Evolutionary conservation across 2,113 vertebrate species (phyloP).

Genomic region (Gavialis gangeticus): DNA sequence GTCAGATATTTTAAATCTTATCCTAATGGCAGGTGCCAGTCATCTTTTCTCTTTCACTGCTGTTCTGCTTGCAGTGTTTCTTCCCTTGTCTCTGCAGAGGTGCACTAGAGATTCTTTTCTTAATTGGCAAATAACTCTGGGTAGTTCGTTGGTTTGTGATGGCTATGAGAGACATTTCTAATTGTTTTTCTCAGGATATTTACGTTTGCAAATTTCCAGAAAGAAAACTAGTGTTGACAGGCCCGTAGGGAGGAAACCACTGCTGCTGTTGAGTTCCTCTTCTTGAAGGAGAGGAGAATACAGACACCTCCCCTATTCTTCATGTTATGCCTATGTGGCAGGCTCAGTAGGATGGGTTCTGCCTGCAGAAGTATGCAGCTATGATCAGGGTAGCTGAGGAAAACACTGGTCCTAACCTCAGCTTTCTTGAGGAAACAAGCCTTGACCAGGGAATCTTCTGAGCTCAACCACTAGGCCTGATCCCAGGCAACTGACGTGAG

Average conservation of each 20-base stretch:
- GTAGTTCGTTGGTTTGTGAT: neutral
- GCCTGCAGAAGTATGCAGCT: neutral
- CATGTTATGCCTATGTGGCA: neutral
- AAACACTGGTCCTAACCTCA: neutral
- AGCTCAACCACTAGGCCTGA: neutral
- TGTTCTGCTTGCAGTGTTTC: neutral
- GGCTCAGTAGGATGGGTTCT: neutral
- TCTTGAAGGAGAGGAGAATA: neutral
- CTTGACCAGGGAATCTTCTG: neutral
- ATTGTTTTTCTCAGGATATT: neutral
- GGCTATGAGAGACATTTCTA: neutral
- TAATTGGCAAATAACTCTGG: neutral
- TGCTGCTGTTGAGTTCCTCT: neutral
- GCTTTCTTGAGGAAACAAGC: neutral
- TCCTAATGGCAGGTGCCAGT: neutral
- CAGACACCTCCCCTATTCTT: neutral
- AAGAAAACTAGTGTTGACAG: neutral
- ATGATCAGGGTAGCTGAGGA: neutral
- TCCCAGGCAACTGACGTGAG: neutral
- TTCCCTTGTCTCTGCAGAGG: neutral
- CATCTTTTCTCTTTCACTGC: neutral
- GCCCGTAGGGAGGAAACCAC: neutral
- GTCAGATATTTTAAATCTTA: neutral
- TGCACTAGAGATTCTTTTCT: neutral
- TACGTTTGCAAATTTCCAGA: neutral